Base-by-base conservation (phyloP, 2,888 invertebrate genomes). In the Seira musarum region DNA sequence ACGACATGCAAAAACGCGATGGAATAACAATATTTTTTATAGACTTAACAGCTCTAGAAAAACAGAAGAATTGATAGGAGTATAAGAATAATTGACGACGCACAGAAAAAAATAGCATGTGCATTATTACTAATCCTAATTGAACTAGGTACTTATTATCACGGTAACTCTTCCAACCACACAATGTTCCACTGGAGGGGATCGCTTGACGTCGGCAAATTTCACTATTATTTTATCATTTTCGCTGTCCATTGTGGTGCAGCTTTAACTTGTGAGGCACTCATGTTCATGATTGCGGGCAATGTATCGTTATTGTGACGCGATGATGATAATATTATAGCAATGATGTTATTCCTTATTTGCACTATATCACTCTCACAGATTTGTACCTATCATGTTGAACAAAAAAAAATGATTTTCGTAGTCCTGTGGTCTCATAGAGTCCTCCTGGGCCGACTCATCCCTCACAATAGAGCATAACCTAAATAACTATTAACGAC, bases 401-500 rank as follows among this genome's bases (percentile, higher is more conserved):
- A 40, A 70, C 21, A 17, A 8, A 57, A 24, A 10, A 46, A 72
- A 57, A 79, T 40, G 71, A 53, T 73, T 80, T 67, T 70, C n/a
- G 35, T 74, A 63, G 24, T 69, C 15, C 46, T 74, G 61, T 80
- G 66, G 73, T 78, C 64, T 78, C 80, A 53, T 40, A 64, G 65
- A 74, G 80, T 80, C 74, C 66, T 60, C 70, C 61, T 60, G 72
- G 69, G 65, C 72, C 68, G 79, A 74, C 69, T 80, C 74, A 80
- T 80, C 74, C 66, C 70, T 74, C 69, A 70, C 73, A 69, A 80
- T 70, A 80, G 24, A 49, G 64, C 61, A 79, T 79, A 80, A 80
- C 80, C 74, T 74, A 74, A 80, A 80, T 74, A 80, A 73, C 49
- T 74, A 74, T 74, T 80, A 80, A 80, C 80, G 74, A 74, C 74